phyloP scores from a whole-genome alignment of 2,888 invertebrate genomes.

The Trachelus troglodyta region DNA sequence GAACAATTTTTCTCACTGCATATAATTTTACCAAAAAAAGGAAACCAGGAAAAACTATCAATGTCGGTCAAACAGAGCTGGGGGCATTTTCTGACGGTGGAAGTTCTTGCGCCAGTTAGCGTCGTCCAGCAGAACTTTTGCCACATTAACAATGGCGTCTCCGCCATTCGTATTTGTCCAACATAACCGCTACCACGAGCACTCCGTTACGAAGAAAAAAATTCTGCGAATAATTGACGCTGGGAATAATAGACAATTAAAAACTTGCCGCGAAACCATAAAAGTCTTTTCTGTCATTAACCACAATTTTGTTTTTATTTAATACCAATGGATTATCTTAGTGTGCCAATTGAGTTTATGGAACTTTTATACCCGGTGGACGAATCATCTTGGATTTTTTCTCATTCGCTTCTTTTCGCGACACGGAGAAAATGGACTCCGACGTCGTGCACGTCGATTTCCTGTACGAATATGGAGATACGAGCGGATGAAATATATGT shows the following conservation, averaged over 20 bases:
- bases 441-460: conserved; percentile 21
- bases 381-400: neutral
- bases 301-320: neutral
- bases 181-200: neutral
- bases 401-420: neutral
- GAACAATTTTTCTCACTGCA: neutral
- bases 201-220: neutral
- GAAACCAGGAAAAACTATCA: neutral
- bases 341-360: neutral
- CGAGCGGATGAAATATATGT: conserved; percentile 38
- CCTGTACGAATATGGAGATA: conserved; percentile 49
- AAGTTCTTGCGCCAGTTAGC: neutral
- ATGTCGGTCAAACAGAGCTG: neutral
- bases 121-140: neutral
- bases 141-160: neutral
- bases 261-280: neutral
- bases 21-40: neutral
- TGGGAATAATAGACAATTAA: neutral
- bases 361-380: neutral
- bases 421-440: neutral
- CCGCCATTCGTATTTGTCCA: neutral
- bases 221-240: neutral
- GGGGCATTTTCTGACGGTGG: neutral
- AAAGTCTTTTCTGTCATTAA: neutral
- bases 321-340: neutral